A percentile compares a stretch with the other conserved stretches of the same genome.
Conservation (phyloP, 2,888 invertebrate species). For the Harmothoe impar region DNA sequence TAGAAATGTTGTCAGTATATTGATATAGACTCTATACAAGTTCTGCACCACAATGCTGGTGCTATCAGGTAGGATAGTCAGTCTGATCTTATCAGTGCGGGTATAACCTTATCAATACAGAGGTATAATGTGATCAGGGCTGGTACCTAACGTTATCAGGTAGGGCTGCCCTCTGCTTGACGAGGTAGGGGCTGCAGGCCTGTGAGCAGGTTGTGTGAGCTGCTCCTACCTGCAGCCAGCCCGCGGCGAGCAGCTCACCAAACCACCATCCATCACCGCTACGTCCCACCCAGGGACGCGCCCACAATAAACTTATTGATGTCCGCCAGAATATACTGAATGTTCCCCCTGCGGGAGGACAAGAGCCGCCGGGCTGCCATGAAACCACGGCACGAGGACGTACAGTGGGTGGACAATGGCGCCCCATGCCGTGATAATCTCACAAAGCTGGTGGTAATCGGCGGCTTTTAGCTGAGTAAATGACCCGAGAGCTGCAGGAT, state of each 20-base stretch:
- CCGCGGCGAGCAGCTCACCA: neutral
- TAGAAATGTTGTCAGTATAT: no score
- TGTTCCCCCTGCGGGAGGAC: neutral
- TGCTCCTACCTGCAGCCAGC: neutral
- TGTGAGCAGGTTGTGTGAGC: neutral
- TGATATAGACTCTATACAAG: no score
- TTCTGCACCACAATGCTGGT: neutral
- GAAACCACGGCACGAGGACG: neutral
- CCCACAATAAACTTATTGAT: conserved; percentile 13
- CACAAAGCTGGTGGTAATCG: conserved; percentile 6
- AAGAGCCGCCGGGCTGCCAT: neutral
- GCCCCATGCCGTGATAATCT: neutral
- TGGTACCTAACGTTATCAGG: neutral
- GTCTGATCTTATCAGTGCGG: neutral
- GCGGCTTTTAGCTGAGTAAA: neutral
- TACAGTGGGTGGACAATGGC: neutral
- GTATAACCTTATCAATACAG: neutral
- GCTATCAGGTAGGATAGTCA: neutral
- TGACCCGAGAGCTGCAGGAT: conserved; percentile 2
- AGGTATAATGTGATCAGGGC: neutral
- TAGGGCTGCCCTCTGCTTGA: neutral
- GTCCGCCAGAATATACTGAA: conserved; percentile 13
- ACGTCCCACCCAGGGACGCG: conserved; percentile 23
- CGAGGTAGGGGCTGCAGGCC: neutral
- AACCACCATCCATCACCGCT: neutral